Conservation (phyloP, 2,113 vertebrate genomes). For the Cyprinodon brontotheroides region DNA sequence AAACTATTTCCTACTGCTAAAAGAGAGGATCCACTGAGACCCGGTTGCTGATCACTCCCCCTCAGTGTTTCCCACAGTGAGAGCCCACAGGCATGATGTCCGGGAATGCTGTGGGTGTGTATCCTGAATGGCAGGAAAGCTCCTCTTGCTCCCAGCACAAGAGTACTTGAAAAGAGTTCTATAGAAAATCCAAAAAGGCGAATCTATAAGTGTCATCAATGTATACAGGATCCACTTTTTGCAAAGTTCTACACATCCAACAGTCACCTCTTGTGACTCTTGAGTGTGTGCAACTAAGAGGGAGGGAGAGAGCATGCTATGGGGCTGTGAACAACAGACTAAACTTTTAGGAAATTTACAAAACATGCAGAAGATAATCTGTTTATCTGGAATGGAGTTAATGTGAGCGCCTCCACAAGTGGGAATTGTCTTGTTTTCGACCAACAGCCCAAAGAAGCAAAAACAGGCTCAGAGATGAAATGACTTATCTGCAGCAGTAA, state of each 20-base stretch:
- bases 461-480: slow-evolving; percentile 4
- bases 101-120: slow-evolving; percentile 64
- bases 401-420: slow-evolving; percentile 7
- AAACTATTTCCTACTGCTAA: slow-evolving; percentile 26
- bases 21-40: slow-evolving; percentile 42
- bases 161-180: slow-evolving; percentile 49
- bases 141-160: slow-evolving; percentile 50
- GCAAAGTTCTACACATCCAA: slow-evolving; percentile 10
- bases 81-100: slow-evolving; percentile 65
- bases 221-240: slow-evolving; percentile 4
- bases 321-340: slow-evolving; percentile 48
- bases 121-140: slow-evolving; percentile 77
- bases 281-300: slow-evolving; percentile 29
- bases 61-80: slow-evolving; percentile 67
- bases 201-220: slow-evolving; percentile 17
- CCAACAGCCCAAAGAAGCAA: background rate
- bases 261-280: slow-evolving; percentile 33
- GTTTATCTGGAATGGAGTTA: slow-evolving; percentile 47
- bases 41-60: slow-evolving; percentile 61
- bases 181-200: slow-evolving; percentile 19
- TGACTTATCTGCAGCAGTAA: background rate
- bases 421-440: slow-evolving; percentile 7
- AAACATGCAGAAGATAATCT: slow-evolving; percentile 44
- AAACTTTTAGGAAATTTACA: slow-evolving; percentile 56
- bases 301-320: slow-evolving; percentile 30